Evolutionary conservation across 2,797 vertebrate species (phyloP).

Genomic region (Meda fulgida): DNA sequence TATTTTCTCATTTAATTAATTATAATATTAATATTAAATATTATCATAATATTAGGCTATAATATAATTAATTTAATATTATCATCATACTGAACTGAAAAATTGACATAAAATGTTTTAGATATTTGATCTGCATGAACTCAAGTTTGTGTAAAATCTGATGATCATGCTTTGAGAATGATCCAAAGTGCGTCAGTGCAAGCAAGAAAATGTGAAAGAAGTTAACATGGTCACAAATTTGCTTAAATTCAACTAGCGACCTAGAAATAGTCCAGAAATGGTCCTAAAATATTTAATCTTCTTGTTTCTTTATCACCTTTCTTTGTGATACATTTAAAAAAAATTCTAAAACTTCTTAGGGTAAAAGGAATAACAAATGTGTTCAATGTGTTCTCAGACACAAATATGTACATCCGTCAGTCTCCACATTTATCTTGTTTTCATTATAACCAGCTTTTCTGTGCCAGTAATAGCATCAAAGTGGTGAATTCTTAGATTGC

Average conservation of each 20-base stretch:
- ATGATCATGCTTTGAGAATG: neutral
- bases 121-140: neutral
- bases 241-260: neutral
- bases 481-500: conserved; percentile 69
- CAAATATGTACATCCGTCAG: neutral
- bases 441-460: conserved; percentile 65
- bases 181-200: neutral
- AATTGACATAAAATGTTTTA: neutral
- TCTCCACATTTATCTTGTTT: conserved; percentile 60
- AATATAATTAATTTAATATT: too few relatives aligned
- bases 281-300: neutral
- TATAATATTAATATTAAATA: too few relatives aligned
- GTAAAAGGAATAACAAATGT: neutral
- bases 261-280: neutral
- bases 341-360: neutral
- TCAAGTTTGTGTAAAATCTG: neutral
- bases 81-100: neutral
- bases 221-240: neutral
- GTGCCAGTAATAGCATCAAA: conserved; percentile 69
- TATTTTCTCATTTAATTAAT: too few relatives aligned
- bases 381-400: neutral
- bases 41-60: neutral
- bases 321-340: too few relatives aligned
- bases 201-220: neutral
- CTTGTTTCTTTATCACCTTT: neutral